These are phyloP conservation scores for Trachymyrmex cornetzi DNA, from an alignment of 1,140 invertebrate species.

Conservation along the genomic window DNA sequence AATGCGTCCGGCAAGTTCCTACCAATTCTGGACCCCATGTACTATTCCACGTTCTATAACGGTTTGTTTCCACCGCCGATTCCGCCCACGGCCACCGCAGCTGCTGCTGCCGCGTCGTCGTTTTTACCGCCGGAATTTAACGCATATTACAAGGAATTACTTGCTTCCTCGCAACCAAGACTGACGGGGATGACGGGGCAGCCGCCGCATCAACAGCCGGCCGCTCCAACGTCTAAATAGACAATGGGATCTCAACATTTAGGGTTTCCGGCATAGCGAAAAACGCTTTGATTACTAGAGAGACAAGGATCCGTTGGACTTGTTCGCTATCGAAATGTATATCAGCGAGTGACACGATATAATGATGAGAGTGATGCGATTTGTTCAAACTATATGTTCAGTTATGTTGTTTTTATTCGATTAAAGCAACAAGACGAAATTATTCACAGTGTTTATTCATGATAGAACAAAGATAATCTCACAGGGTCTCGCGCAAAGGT, in stretches of 20 bases:
- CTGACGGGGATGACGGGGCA: conserved; percentile 80
- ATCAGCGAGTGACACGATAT: conserved; percentile 8
- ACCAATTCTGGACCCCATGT: conserved; percentile 84
- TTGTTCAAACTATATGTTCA: conserved; percentile 13
- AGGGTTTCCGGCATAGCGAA: conserved; percentile 65
- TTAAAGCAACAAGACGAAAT: conserved; percentile 23
- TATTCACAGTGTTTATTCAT: conserved; percentile 52
- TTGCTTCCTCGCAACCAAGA: conserved; percentile 84
- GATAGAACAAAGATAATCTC: neutral
- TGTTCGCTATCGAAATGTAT: conserved; percentile 58
- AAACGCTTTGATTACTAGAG: conserved; percentile 60
- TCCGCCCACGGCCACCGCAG: conserved; percentile 65
- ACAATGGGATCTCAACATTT: conserved; percentile 75
- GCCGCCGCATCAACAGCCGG: conserved; percentile 77
- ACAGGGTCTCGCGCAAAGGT: neutral
- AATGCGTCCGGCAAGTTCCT: conserved; percentile 82
- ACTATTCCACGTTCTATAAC: conserved; percentile 85
- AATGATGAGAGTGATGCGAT: neutral
- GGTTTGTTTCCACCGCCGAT: conserved; percentile 82
- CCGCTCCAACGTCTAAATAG: conserved; percentile 85
- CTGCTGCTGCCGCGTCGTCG: conserved; percentile 69
- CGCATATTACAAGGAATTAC: conserved; percentile 85
- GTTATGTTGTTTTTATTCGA: conserved; percentile 20
- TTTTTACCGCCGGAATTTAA: conserved; percentile 83
- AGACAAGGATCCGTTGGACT: conserved; percentile 70